Evolutionary conservation across 1,140 invertebrate genomes (phyloP).

Genomic region (Bathynomus jamesi): DNA sequence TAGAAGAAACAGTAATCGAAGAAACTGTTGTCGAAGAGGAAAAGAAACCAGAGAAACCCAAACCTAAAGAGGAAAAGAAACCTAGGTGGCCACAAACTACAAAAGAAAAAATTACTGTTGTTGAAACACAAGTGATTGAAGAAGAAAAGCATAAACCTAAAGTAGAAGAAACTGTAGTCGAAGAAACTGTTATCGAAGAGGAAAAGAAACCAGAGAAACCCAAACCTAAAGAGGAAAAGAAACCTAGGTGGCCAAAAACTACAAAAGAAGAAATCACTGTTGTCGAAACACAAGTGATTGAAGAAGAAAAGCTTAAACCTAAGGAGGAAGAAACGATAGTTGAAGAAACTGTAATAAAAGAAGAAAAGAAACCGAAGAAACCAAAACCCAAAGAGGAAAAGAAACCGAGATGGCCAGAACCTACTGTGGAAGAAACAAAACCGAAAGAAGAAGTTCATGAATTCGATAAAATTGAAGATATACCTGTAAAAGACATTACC

Average conservation of each 20-base stretch:
- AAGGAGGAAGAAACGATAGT: neutral
- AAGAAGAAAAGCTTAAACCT: too few relatives aligned
- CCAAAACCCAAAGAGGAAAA: neutral
- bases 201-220: neutral
- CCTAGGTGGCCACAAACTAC: too few relatives aligned
- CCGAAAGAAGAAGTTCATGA: conserved; percentile 4
- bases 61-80: too few relatives aligned
- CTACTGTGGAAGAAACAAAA: neutral
- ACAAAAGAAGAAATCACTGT: neutral
- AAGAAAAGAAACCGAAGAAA: neutral
- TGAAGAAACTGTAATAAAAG: neutral
- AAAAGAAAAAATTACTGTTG: too few relatives aligned
- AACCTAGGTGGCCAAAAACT: too few relatives aligned
- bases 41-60: too few relatives aligned
- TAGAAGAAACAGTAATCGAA: too few relatives aligned
- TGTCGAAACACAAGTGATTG: too few relatives aligned
- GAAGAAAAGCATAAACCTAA: too few relatives aligned
- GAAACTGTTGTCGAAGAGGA: too few relatives aligned
- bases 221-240: neutral
- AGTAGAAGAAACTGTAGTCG: too few relatives aligned
- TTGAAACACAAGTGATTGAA: too few relatives aligned
- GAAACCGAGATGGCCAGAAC: neutral
- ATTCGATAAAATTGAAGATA: neutral
- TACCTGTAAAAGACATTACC: neutral
- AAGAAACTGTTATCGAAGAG: neutral